Base-by-base conservation (phyloP, 35 echinoderm and acorn worm species). In the Apostichopus parvimensis region DNA sequence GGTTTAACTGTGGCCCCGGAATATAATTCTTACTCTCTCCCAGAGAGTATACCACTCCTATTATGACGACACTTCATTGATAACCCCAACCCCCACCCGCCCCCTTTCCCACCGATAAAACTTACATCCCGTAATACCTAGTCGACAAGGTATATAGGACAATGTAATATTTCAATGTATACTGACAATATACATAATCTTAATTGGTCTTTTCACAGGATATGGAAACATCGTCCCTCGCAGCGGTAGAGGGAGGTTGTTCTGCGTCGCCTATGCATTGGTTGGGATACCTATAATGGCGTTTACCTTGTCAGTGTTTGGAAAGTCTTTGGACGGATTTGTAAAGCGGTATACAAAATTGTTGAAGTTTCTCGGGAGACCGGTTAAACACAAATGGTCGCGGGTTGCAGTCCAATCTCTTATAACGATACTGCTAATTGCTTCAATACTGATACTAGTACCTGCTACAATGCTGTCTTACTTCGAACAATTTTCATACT, bases 201-300 rank as follows among this genome's bases (percentile, higher is more conserved):
- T 45, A 45, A 45, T 45, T 45, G 34, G 34, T 28, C 57, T 86
- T 77, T 73, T 13, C 28, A 55, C 92, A 98, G 97, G 97, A 80
- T 98, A 98, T 78, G 97, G 97, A 8, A 93, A 96, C 62, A 92
- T 98, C 45, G 97, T 95, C 15, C 97, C 97, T 7, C 87, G 89
- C 0, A 98, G 94, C 2, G n/a, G 6, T 6, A 77, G 57, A 17
- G 97, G 97, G n/a, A 83, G 93, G 60, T 22, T 92, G 11, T 98
- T 98, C 78, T 98, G 97, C 87, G 95, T 98, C 59, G 56, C 94
- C n/a, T 98, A 98, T 54, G 97, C 95, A 13, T 82, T 98, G 9
- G 93, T 98, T 57, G 97, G 97, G 7, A 94, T 98, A 13, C 92
- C 94, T 5, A 65, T 98, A 28, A 77, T 96, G 5, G 87, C 90